Conservation (phyloP, 2,888 invertebrate genomes). For the Ichneumoninae sp. region DNA sequence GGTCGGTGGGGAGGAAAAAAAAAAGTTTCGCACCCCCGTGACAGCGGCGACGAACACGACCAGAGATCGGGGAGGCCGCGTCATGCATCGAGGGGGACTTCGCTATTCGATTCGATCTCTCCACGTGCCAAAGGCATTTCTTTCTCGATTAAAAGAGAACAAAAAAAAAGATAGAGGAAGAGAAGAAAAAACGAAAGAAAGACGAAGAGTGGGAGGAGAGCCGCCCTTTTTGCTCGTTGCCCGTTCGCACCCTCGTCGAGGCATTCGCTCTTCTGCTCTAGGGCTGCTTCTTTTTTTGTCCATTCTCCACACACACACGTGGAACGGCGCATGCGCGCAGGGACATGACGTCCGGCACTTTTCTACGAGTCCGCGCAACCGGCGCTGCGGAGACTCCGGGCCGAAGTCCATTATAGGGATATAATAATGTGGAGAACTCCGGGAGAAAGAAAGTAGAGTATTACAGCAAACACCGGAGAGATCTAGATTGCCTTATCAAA, state of each 20-base stretch:
- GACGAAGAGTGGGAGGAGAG: constrained; percentile 11
- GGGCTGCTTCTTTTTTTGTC: constrained; percentile 6
- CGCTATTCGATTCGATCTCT: constrained; percentile 55
- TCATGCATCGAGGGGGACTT: constrained; percentile 52
- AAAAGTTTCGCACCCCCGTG: constrained; percentile 7
- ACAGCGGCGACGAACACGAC: constrained; percentile 41
- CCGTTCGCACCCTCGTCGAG: constrained; percentile 36
- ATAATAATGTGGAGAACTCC: constrained; percentile 47
- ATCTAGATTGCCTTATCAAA: constrained; percentile 62
- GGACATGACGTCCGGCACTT: neutral
- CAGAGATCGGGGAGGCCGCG: constrained; percentile 31
- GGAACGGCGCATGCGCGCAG: neutral
- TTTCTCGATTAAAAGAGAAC: constrained; percentile 57
- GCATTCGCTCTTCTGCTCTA: constrained; percentile 6
- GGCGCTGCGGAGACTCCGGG: neutral
- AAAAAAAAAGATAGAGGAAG: neutral
- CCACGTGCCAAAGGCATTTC: constrained; percentile 53
- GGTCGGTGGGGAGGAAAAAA: neutral
- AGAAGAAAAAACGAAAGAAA: neutral
- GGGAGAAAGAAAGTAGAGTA: constrained; percentile 36
- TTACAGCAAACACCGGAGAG: constrained; percentile 49
- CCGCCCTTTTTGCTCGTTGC: constrained; percentile 29
- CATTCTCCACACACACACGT: neutral
- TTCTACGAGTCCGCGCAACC: neutral
- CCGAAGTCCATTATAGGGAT: constrained; percentile 52